These are phyloP conservation scores for Andinoacara biseriatus DNA, from an alignment of 2,113 vertebrate species.

Conservation along the genomic window DNA sequence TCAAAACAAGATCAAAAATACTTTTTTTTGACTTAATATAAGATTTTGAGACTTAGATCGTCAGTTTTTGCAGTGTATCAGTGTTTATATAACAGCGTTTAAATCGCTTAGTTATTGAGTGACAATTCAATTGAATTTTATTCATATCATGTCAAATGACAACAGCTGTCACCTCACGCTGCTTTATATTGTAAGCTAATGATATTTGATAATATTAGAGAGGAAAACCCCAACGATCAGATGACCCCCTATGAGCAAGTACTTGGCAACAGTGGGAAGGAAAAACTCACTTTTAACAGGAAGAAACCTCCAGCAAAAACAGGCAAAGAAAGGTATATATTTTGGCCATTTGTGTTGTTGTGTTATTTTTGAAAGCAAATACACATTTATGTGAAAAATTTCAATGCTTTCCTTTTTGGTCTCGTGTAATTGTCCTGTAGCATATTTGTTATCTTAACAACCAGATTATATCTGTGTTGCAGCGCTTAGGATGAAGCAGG, in stretches of 20 bases:
- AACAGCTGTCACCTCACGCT: neutral
- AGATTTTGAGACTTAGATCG: no score
- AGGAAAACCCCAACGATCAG: neutral
- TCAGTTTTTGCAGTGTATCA: neutral
- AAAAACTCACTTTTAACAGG: neutral
- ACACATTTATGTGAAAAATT: fast-evolving
- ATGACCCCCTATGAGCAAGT: neutral
- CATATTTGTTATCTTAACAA: no score
- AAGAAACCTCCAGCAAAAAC: neutral
- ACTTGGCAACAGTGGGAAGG: neutral
- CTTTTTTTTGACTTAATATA: no score
- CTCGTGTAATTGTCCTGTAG: neutral
- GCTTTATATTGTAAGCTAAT: neutral
- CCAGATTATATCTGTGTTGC: neutral
- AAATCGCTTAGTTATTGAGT: neutral
- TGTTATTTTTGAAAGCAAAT: neutral
- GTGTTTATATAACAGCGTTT: neutral
- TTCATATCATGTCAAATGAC: neutral
- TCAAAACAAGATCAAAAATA: no score
- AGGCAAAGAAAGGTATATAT: fast-evolving
- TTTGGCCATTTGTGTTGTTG: neutral
- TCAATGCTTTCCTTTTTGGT: neutral
- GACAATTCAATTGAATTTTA: neutral
- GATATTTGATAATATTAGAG: neutral
- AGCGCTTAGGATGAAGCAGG: neutral